Percentiles rank a stretch among this genome's conserved stretches.
Conservation (phyloP, 2,888 invertebrate species). For the Lingula anatina region DNA sequence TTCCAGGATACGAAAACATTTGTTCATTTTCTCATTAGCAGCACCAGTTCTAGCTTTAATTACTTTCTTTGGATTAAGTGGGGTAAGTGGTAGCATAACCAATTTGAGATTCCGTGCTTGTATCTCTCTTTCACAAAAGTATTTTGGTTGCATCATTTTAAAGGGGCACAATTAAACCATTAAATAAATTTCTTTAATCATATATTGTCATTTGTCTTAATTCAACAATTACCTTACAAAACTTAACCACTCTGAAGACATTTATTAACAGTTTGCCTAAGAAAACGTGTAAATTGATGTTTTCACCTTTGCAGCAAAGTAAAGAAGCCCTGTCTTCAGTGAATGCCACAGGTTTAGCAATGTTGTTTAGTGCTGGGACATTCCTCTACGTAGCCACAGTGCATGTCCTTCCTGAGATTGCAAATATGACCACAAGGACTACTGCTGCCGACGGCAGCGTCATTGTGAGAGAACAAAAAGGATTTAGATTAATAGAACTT, state of each 20-base stretch:
- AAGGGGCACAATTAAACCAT: too few species aligned
- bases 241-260: too few species aligned
- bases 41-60: conserved; percentile 85
- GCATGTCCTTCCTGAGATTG: conserved; percentile 91
- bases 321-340: conserved; percentile 83
- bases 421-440: conserved; percentile 28
- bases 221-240: too few species aligned
- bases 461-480: conserved; percentile 40
- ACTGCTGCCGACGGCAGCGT: conserved; percentile 38
- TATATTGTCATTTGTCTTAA: too few species aligned
- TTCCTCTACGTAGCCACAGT: conserved; percentile 98
- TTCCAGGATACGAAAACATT: conserved; percentile 79
- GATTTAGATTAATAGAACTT: conserved; percentile 72
- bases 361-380: conserved; percentile 98
- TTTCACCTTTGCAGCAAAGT: conserved; percentile 75
- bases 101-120: not conserved
- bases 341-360: conserved; percentile 93
- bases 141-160: too few species aligned
- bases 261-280: too few species aligned
- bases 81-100: conserved; percentile 34
- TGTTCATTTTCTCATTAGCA: conserved; percentile 85
- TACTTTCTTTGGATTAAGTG: conserved; percentile 89
- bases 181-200: too few species aligned
- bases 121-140: too few species aligned
- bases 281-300: too few species aligned